Evolutionary conservation across 2,113 vertebrate species (phyloP).

Genomic region (Lepus americanus): DNA sequence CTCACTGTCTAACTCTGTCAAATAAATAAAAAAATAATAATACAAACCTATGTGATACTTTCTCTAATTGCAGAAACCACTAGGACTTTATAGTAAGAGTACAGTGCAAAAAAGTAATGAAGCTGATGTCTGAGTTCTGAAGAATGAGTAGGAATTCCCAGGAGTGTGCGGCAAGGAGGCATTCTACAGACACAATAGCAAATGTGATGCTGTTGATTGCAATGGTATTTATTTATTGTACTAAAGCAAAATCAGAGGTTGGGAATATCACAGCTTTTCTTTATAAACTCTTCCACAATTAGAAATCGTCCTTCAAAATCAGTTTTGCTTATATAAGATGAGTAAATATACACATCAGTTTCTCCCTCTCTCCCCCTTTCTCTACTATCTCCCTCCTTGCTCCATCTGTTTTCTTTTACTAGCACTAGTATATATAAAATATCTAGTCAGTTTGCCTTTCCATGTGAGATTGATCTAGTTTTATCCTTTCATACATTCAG

Average conservation of each 20-base stretch:
- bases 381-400: neutral
- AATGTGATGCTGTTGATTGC: neutral
- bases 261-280: neutral
- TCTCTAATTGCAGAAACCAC: neutral
- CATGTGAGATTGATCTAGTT: neutral
- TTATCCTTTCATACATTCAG: neutral
- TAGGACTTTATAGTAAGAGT: neutral
- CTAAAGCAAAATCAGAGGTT: neutral
- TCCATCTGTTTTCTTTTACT: neutral
- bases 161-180: neutral
- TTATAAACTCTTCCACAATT: neutral
- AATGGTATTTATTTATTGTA: neutral
- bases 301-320: neutral
- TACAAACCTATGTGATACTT: neutral
- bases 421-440: neutral
- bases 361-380: rapidly evolving
- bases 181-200: neutral
- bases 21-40: no score
- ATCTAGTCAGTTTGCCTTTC: neutral
- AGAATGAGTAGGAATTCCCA: neutral
- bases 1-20: no score
- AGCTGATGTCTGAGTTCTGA: neutral
- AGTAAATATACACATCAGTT: neutral
- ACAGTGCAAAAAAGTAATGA: neutral
- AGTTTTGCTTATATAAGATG: neutral